Conservation (phyloP, 2,113 vertebrate genomes). For the Gallinago paraguaiae region DNA sequence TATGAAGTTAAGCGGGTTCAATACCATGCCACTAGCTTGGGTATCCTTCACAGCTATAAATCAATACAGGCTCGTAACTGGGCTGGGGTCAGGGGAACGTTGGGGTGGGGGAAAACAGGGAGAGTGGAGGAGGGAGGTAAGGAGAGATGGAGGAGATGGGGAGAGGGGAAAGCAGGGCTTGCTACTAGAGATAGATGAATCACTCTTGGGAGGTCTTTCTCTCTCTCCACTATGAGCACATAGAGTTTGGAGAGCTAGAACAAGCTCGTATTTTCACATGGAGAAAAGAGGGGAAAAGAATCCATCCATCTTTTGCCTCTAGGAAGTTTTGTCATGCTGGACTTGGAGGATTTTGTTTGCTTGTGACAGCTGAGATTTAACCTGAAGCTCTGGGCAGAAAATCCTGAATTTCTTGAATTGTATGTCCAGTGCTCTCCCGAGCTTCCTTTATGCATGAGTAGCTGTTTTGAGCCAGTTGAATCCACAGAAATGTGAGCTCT, state of each 20-base stretch:
- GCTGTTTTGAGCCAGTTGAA: background rate
- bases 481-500: background rate
- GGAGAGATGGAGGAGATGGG: too few species aligned
- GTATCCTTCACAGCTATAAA: background rate
- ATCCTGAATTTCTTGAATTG: background rate
- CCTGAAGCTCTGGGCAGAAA: background rate
- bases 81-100: background rate
- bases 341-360: background rate
- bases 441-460: background rate
- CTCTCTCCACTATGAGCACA: background rate
- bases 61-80: background rate
- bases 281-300: background rate
- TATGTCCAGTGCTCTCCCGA: background rate
- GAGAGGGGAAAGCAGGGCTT: background rate
- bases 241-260: background rate
- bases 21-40: background rate
- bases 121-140: too few species aligned
- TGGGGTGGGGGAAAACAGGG: too few species aligned
- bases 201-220: background rate
- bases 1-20: background rate
- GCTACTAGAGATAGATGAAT: background rate
- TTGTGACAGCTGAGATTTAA: background rate
- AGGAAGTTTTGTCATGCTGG: background rate
- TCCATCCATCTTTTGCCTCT: background rate
- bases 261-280: background rate